Conservation (phyloP, 1,140 invertebrate genomes). For the Megalonaias nervosa region DNA sequence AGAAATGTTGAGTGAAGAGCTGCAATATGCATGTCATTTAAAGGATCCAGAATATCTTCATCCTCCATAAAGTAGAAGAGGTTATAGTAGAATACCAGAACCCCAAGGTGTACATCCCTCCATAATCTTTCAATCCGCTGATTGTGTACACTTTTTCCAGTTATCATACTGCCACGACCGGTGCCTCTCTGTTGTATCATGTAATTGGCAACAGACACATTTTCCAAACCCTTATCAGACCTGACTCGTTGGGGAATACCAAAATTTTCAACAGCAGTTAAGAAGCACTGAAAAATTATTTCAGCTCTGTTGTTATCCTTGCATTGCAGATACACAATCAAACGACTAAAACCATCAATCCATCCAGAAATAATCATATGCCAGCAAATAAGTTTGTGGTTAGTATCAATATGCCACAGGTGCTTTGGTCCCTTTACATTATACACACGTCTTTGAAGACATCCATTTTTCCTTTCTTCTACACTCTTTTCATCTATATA, state of each 20-base stretch:
- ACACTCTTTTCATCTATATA: neutral
- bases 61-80: conserved; percentile 36
- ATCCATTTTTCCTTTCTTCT: conserved; percentile 1
- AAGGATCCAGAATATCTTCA: conserved; percentile 29
- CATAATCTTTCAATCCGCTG: conserved; percentile 18
- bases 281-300: conserved; percentile 12
- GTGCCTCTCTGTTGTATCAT: neutral
- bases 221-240: conserved; percentile 19
- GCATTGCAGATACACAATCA: conserved; percentile 9
- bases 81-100: conserved; percentile 10
- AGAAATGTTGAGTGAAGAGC: conserved; percentile 26
- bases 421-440: conserved; percentile 15
- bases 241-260: conserved; percentile 3
- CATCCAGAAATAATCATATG: conserved; percentile 14
- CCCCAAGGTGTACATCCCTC: conserved; percentile 17
- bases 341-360: conserved; percentile 13
- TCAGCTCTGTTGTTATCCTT: conserved; percentile 10
- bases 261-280: neutral
- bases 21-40: conserved; percentile 23
- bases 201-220: conserved; percentile 7
- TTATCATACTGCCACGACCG: neutral
- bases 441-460: conserved; percentile 10
- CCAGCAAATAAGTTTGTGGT: conserved; percentile 25
- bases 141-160: conserved; percentile 7
- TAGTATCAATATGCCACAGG: conserved; percentile 25